Conservation (phyloP, 2,888 invertebrate genomes). For the Parnassius glacialis region DNA sequence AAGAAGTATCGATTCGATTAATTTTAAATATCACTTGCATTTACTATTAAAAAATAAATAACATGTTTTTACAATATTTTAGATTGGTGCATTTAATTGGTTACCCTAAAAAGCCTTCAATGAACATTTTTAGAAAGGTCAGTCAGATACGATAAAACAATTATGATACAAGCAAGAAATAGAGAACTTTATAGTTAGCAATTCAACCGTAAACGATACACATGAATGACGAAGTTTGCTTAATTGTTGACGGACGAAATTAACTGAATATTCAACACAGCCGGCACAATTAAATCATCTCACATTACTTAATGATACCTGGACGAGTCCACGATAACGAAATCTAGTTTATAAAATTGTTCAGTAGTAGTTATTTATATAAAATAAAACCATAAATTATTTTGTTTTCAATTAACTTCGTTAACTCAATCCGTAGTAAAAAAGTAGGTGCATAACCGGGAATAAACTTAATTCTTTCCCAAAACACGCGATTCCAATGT, state of each 20-base stretch:
- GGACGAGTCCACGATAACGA: constrained; percentile 1
- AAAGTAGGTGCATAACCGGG: constrained; percentile 35
- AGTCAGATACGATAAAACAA: constrained; percentile 45
- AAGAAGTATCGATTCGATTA: constrained; percentile 1
- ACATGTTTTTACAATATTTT: not conserved
- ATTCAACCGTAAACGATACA: constrained; percentile 56
- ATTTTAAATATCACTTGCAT: constrained; percentile 16
- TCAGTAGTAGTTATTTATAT: no score
- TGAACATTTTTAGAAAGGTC: constrained; percentile 43
- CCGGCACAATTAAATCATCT: constrained; percentile 20
- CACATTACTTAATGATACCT: not conserved
- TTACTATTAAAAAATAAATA: not conserved
- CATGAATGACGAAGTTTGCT: constrained; percentile 54
- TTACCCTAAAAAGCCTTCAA: constrained; percentile 26
- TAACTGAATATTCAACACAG: constrained; percentile 27
- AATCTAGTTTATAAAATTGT: constrained; percentile 3
- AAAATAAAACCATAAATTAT: constrained; percentile 5
- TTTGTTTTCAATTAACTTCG: constrained; percentile 22
- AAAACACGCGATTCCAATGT: constrained; percentile 63
- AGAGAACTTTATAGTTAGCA: constrained; percentile 58
- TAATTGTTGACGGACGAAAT: constrained; percentile 43
- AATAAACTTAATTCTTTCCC: constrained; percentile 34
- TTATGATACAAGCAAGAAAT: constrained; percentile 47
- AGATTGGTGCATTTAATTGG: not conserved
- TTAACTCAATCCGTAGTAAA: constrained; percentile 33